Base-by-base conservation (phyloP, 2,888 invertebrate species). In the Mantis religiosa region DNA sequence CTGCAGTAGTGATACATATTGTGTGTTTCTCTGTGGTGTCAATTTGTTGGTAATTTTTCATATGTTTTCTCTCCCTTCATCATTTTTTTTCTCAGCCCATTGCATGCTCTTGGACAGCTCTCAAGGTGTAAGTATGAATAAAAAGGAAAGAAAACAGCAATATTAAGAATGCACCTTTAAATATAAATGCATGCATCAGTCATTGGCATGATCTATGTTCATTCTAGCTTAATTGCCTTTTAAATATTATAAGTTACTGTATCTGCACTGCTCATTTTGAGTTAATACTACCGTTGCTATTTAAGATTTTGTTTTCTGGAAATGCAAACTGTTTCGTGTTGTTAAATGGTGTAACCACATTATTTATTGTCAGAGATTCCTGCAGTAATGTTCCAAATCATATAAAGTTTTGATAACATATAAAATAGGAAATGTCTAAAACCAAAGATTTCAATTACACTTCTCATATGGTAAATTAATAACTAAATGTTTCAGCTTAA, bases 21-120 rank as follows among this genome's bases (percentile, higher is more conserved):
- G 54, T 54, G 54, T 71, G 54, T 71, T 71, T 71, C 54, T 71
- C 54, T 85, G 85, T 85, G 34, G 34, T 85, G 85, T 85, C 15
- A n/a, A 85, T 85, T 85, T 85, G 85, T 85, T 85, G 47, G 85
- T 85, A 85, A 85, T 85, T 85, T 85, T 41, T 85, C 47, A 85
- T 85, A 85, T 47, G 27, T 85, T 85, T 47, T 85, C 47, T 85
- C 85, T 85, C 85, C n/a, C 54, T 28, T 85, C 47, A 85, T 47
- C 47, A 85, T 85, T 85, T 41, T 71, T 84, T 88, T 87, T 84
- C 87, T 89, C 89, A 91, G 97, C 95, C 95, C 97, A 94, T 96
- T 97, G 96, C 97, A 97, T 96, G 97, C 97, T 94, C 96, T 97
- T 95, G 97, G 96, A 95, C 95, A 96, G 93, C 96, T 97, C 94